These are phyloP conservation scores for Phyllotreta striolata DNA, from an alignment of 2,888 invertebrate genomes.

Conservation along the genomic window DNA sequence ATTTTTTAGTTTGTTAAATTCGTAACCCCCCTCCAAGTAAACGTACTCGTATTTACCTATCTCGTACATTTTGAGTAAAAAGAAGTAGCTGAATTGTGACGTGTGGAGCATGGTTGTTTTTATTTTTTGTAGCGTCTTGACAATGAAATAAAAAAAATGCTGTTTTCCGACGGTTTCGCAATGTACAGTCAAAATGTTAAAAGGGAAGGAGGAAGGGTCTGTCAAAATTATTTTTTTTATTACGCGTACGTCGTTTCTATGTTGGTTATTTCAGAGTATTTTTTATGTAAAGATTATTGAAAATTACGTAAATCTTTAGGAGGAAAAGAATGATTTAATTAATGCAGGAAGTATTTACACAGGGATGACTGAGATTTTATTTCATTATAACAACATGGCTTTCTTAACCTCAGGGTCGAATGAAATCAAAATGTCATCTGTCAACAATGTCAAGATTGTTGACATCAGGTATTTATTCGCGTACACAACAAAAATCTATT, in stretches of 20 bases:
- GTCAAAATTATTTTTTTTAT: constrained; percentile 25
- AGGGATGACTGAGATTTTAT: too few relatives aligned
- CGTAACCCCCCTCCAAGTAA: constrained; percentile 27
- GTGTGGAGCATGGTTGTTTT: constrained; percentile 61
- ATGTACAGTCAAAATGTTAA: constrained; percentile 44
- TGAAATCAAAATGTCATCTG: too few relatives aligned
- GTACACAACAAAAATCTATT: too few relatives aligned
- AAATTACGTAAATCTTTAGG: too few relatives aligned
- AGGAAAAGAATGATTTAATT: background rate
- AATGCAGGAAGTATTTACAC: too few relatives aligned
- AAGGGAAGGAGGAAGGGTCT: constrained; percentile 62
- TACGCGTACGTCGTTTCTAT: constrained; percentile 44
- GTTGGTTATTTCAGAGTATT: constrained; percentile 18
- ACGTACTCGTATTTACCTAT: too few relatives aligned
- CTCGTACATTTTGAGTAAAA: constrained; percentile 18
- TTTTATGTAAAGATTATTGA: too few relatives aligned
- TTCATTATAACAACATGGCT: too few relatives aligned
- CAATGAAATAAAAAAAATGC: constrained; percentile 57
- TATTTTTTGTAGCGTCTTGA: constrained; percentile 54
- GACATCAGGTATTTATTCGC: too few relatives aligned
- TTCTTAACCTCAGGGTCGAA: too few relatives aligned
- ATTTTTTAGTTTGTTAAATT: too few relatives aligned
- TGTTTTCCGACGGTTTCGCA: constrained; percentile 56
- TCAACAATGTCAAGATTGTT: too few relatives aligned
- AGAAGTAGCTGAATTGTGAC: constrained; percentile 55